Evolutionary conservation across 2,797 vertebrate genomes (phyloP).

Genomic region (Rhynchonycteris naso): DNA sequence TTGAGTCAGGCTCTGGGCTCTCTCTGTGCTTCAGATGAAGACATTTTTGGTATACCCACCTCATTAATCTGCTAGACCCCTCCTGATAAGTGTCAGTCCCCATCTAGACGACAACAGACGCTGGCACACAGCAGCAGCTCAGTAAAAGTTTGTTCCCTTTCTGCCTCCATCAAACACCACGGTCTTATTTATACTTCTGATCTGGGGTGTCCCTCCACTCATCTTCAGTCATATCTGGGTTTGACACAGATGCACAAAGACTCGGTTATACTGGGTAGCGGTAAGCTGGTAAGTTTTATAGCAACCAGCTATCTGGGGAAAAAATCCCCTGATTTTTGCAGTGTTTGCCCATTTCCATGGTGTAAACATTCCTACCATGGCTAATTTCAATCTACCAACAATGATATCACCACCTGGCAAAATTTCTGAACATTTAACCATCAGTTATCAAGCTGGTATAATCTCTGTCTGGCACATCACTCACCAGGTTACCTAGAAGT

Average conservation of each 20-base stretch:
- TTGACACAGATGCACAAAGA: not conserved
- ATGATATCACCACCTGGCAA: not conserved
- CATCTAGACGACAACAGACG: not conserved
- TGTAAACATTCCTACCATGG: not conserved
- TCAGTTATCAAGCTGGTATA: not conserved
- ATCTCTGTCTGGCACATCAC: not conserved
- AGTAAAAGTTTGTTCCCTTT: not conserved
- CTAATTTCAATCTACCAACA: conserved; percentile 11
- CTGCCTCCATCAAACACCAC: not conserved
- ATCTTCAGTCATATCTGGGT: not conserved
- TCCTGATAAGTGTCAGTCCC: not conserved
- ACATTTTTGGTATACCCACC: not conserved
- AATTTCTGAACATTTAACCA: not conserved
- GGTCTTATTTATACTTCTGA: not conserved
- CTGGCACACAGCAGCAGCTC: not conserved
- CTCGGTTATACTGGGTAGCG: not conserved
- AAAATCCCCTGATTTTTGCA: not conserved
- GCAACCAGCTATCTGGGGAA: not conserved
- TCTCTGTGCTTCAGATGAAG: not conserved
- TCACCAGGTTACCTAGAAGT: not conserved
- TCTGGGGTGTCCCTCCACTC: not conserved
- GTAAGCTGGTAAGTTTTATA: not conserved
- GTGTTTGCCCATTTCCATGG: not conserved
- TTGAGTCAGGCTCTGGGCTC: not conserved
- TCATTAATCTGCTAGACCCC: not conserved